Evolutionary conservation across 2,113 vertebrate species (phyloP), one percentile per base, ranked within the genome.

Genomic region (Antechinus flavipes): DNA sequence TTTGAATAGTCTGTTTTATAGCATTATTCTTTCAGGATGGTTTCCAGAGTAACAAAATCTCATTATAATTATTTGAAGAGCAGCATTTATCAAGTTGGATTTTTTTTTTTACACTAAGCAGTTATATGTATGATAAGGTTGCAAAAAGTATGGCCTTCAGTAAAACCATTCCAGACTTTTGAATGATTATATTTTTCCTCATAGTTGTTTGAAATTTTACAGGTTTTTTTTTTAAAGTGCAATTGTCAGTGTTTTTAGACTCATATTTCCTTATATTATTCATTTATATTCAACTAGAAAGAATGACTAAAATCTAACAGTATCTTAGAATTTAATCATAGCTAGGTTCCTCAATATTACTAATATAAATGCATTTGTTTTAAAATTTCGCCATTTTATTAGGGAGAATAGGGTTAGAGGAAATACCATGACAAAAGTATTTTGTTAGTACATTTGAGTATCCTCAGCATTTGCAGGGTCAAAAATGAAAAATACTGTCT

Each of bases 41-140:
- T 94, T 96, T 97, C 91, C 23, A 25, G 52, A 91, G 55, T 96
- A 95, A 96, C 11, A 94, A 46, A 94, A 94, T 93, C 26, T 89
- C 94, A 90, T 94, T 94, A 92, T 96, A 94, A 54, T 93, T 94
- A 90, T 95, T 27, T 68, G 42, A 94, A 96, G 91, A 96, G 92
- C 54, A 94, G 27, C 90, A 95, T 96, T 96, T 96, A 95, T 95
- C 93, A 94, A 94, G 91, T 94, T 92, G 92, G 35, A 46, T 95
- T 94, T 10, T 93, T 93, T 8, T 92, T 92, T 93, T 95, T 56
- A 91, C 42, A 8, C 92, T 94, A 94, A 92, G 95, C 96, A 92
- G 91, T 95, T 35, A 91, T 96, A 46, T 91, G 23, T 30, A 25
- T 97, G 91, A 24, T 90, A 56, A 61, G 76, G 30, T 94, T 94